Evolutionary conservation across 1,140 invertebrate species (phyloP), one percentile per base, ranked within the genome.

Genomic region (Meloidogyne floridensis): DNA sequence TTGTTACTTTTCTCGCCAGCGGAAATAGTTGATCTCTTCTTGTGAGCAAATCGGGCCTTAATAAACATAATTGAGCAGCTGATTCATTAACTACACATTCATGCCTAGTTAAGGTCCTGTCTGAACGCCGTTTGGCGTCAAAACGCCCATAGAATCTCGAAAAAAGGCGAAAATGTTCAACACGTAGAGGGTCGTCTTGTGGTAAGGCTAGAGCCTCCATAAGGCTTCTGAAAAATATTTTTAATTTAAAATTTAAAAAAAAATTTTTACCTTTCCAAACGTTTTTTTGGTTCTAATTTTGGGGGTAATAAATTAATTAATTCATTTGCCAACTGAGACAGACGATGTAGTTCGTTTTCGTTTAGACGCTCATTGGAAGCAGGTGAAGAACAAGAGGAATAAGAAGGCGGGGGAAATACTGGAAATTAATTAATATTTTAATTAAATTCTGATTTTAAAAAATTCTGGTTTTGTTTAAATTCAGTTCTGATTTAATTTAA

Each of bases 1-100:
- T 2, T 47, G 9, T 15, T 59, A 98, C 95, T 91, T 97, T 95
- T 77, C 96, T 92, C 0, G 97, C 96, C 77, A 98, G 91, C 4
- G 96, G 95, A 90, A 98, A 98, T 51, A 98, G 92, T 91, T 98
- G 96, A 90, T 98, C 96, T 54, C 96, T 92, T 59, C 96, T 92
- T 3, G 96, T 97, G 65, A 98, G 92, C 56, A 98, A 91, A 4
- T 94, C 94, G 0, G 96, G 95, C 80, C 95, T 93, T 89, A 95
- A 93, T 88, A 94, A 93, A 90, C 96, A 97, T 80, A 98, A 93
- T 90, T 98, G 96, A 2, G 96, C 96, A 0, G 96, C 95, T 0
- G 96, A 96, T 91, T 98, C 97, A 91, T 98, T 98, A 10, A 98
- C 96, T 65, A 95, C 95, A 18, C 96, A 95, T 93, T 98, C 96